Evolutionary conservation across 2,797 vertebrate genomes (phyloP).

Genomic region (Sciaenops ocellatus): DNA sequence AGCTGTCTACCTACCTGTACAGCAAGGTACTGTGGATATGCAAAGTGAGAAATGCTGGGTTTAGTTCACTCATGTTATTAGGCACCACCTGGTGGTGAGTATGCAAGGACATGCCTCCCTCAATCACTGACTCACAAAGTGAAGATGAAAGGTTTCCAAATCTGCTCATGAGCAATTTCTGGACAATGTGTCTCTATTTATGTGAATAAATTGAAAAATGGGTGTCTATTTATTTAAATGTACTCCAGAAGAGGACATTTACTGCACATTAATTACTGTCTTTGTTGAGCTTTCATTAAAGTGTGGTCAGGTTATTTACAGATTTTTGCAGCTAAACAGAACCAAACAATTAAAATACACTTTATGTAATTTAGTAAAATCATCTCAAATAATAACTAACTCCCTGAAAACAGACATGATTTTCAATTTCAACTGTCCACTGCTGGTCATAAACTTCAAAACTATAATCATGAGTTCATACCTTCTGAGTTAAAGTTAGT

Average conservation of each 20-base stretch:
- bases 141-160: constrained; percentile 38
- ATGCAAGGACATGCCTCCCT: constrained; percentile 67
- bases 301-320: constrained; percentile 1
- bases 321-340: not conserved
- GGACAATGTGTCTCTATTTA: not conserved
- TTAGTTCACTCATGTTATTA: constrained; percentile 77
- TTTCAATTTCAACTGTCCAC: not conserved
- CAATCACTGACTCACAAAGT: constrained; percentile 53
- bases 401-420: not conserved
- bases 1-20: constrained; percentile 53
- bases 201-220: not conserved
- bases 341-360: not conserved
- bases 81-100: constrained; percentile 85
- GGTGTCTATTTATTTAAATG: not conserved
- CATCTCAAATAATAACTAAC: not conserved
- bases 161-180: constrained; percentile 19
- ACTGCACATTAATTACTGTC: not conserved
- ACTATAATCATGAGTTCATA: not conserved
- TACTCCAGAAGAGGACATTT: not conserved
- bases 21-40: constrained; percentile 60
- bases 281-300: constrained; percentile 7
- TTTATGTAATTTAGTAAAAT: not conserved
- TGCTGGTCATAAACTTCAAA: not conserved
- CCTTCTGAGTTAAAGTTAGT: not conserved
- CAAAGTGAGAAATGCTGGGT: constrained; percentile 66